A percentile compares a stretch with the other conserved stretches of the same genome.
Conservation (phyloP, 2,888 invertebrate species). For the Euphydryas editha region DNA sequence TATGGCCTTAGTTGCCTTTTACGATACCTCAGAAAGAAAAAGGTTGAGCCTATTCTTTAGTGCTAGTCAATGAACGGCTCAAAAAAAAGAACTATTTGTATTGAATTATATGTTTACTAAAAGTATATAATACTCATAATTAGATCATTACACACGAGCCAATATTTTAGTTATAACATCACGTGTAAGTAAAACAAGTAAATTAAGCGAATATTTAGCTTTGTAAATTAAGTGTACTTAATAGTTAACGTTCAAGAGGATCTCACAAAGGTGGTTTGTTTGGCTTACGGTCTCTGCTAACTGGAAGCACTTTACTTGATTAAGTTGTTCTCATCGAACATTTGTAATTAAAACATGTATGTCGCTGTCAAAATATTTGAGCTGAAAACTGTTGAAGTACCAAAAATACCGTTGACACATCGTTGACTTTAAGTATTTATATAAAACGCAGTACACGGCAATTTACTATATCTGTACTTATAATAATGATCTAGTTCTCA, state of each 20-base stretch:
- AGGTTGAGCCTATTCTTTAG: no score
- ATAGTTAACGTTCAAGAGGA: conserved; percentile 19
- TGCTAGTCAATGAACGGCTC: no score
- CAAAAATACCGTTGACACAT: neutral
- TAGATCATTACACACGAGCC: no score
- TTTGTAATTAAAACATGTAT: conserved; percentile 17
- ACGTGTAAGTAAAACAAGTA: neutral
- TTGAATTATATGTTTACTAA: no score
- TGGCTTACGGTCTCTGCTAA: conserved; percentile 19
- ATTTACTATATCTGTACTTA: no score
- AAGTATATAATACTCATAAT: no score
- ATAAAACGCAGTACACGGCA: no score
- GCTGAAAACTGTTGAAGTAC: neutral
- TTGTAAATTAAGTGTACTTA: conserved; percentile 12
- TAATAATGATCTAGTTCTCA: no score
- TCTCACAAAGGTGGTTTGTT: conserved; percentile 23
- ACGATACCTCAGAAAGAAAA: no score
- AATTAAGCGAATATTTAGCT: conserved; percentile 5
- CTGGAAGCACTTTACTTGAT: conserved; percentile 21
- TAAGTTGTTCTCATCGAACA: conserved; percentile 16
- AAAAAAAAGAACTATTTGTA: no score
- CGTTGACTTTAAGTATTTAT: no score
- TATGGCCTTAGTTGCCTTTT: no score
- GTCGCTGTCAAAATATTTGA: neutral
- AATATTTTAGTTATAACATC: neutral